Conservation (phyloP, 2,113 vertebrate genomes). For the Calidris pugnax region DNA sequence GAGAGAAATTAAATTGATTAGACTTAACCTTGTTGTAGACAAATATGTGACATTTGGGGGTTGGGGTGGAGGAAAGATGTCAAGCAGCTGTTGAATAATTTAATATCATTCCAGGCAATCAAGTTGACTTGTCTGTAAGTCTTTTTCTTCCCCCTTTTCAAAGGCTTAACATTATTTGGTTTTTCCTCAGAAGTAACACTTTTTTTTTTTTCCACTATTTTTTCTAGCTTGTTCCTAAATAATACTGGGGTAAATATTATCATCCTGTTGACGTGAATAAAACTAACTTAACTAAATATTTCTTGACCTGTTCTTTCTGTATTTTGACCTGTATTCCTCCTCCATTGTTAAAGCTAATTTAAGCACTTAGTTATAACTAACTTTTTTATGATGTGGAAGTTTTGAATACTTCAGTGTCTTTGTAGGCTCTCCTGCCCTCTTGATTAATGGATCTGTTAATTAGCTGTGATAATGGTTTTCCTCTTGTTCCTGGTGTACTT, state of each 20-base stretch:
- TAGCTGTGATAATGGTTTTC: neutral
- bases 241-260: neutral
- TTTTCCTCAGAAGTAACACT: neutral
- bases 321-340: slow-evolving; percentile 10
- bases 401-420: neutral
- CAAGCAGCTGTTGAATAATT: neutral
- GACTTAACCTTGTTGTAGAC: neutral
- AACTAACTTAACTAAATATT: neutral
- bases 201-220: neutral
- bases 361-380: neutral
- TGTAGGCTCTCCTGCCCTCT: neutral
- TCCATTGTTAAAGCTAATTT: neutral
- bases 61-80: neutral
- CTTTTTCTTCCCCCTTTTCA: neutral
- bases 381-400: neutral
- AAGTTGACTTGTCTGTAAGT: neutral
- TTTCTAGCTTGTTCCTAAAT: neutral
- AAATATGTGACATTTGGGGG: neutral
- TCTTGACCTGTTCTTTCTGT: neutral
- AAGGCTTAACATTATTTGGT: neutral
- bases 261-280: neutral
- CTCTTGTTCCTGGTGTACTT: neutral
- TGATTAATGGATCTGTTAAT: slow-evolving; percentile 5
- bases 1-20: neutral
- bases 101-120: neutral